Percentiles rank a stretch among this genome's conserved stretches.
These are phyloP conservation scores for Pseudomyrmex cubaensis DNA, from an alignment of 1,140 invertebrate species.

Conservation along the genomic window DNA sequence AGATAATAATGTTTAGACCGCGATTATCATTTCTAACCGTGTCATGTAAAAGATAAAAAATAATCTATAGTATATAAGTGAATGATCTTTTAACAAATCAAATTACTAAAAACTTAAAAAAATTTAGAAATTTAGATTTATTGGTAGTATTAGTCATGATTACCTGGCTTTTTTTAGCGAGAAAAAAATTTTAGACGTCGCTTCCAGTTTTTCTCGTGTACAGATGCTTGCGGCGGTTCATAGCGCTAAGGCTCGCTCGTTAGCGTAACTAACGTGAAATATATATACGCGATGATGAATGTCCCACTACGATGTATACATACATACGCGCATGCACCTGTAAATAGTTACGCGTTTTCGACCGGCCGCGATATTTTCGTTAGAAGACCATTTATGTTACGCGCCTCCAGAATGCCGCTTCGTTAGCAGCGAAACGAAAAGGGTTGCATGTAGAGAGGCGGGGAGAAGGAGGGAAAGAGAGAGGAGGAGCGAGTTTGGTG, in stretches of 20 bases:
- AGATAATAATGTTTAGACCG: too few species aligned
- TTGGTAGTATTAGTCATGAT: not conserved
- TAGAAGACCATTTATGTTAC: constrained; percentile 30
- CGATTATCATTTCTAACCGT: too few species aligned
- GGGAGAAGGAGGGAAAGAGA: too few species aligned
- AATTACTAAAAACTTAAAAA: too few species aligned
- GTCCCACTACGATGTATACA: constrained; percentile 22
- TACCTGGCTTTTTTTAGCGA: not conserved
- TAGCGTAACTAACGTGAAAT: constrained; percentile 63
- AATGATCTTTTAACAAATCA: too few species aligned
- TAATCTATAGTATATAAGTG: too few species aligned
- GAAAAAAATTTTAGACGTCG: not conserved
- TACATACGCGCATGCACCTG: constrained; percentile 18
- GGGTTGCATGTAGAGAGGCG: not conserved
- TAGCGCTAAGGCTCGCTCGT: constrained; percentile 53
- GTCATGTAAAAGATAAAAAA: too few species aligned
- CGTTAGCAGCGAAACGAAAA: not conserved
- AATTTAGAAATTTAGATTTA: too few species aligned
- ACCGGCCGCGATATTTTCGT: constrained; percentile 58
- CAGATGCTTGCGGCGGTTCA: constrained; percentile 39
- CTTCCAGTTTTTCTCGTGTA: constrained; percentile 9
- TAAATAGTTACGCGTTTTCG: not conserved
- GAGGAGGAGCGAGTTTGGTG: not conserved
- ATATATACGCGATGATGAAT: constrained; percentile 70
- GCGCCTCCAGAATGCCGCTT: constrained; percentile 39